These are phyloP conservation scores for Nicator chloris DNA, from an alignment of 2,113 vertebrate species.

Conservation along the genomic window DNA sequence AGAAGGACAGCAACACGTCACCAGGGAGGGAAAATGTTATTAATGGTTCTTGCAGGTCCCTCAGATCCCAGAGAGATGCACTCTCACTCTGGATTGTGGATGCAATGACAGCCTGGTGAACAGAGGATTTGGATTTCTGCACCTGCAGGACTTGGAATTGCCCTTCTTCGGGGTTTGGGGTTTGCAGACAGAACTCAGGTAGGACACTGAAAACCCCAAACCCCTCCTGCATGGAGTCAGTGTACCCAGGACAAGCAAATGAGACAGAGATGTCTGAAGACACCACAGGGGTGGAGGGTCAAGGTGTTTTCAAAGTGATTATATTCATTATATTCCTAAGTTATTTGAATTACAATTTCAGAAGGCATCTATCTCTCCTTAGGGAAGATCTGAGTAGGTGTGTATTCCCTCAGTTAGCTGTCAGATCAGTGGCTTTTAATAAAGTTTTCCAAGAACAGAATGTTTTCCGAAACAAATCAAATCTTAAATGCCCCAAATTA, in stretches of 20 bases:
- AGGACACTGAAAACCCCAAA: background rate
- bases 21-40: background rate
- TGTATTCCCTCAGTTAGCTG: background rate
- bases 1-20: background rate
- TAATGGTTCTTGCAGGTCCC: background rate
- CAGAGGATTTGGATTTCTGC: background rate
- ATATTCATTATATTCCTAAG: background rate
- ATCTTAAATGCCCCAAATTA: background rate
- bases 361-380: background rate
- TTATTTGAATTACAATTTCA: background rate
- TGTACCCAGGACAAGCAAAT: background rate
- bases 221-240: background rate
- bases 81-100: rapidly evolving
- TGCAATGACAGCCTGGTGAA: background rate
- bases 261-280: background rate
- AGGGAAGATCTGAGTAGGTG: background rate
- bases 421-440: background rate
- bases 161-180: background rate
- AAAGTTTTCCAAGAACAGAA: background rate
- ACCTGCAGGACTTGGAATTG: too few species aligned
- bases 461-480: background rate
- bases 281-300: background rate
- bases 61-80: background rate
- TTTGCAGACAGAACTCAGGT: background rate
- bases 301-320: background rate